Evolutionary conservation across 2,797 vertebrate genomes (phyloP), one percentile per base, ranked within the genome.

Genomic region (Smutsia gigantea): DNA sequence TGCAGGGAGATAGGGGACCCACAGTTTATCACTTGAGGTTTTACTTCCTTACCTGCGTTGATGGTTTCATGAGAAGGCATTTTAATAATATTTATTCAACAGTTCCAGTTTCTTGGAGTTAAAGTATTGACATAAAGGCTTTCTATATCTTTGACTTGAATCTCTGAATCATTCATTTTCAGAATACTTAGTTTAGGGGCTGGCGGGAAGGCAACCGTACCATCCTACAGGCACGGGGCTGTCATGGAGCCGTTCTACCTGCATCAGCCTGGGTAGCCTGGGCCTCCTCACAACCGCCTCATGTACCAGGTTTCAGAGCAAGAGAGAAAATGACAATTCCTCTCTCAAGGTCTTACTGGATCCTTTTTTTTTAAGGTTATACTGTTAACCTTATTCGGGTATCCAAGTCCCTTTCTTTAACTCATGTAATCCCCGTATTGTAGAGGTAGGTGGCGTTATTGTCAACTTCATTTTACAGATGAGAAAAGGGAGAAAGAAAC

Each of bases 211-310:
- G 15, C 13, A 51, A 2, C n/a, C 18, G 23, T 12, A 1, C 7
- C 2, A 2, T 31, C 39, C 59, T 19, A 17, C 18, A 15, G 46
- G 55, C 2, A 7, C 6, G 27, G n/a, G 27, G 46, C 31, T 27
- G 21, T 3, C 15, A 0, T 0, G 2, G 34, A 69, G 21, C 34
- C 29, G 0, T 9, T 19, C 34, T 2, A 39, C 25, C 68, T 13
- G 29, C 2, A 18, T 14, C 18, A 1, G 51, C 37, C 39, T 71
- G 31, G 29, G 27, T 4, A 21, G 11, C 4, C 8, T 19, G 49
- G 55, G 25, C 7, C 5, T 42, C 59, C 42, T 57, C 79, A 4
- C 7, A 31, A 34, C 61, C 59, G 29, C 61, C 81, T 83, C 81
- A 42, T 23, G 7, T n/a, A 21, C 42, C 37, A 82, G 18, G 18